These are phyloP conservation scores for Philereme transversata DNA, from an alignment of 2,888 invertebrate genomes.

Conservation along the genomic window DNA sequence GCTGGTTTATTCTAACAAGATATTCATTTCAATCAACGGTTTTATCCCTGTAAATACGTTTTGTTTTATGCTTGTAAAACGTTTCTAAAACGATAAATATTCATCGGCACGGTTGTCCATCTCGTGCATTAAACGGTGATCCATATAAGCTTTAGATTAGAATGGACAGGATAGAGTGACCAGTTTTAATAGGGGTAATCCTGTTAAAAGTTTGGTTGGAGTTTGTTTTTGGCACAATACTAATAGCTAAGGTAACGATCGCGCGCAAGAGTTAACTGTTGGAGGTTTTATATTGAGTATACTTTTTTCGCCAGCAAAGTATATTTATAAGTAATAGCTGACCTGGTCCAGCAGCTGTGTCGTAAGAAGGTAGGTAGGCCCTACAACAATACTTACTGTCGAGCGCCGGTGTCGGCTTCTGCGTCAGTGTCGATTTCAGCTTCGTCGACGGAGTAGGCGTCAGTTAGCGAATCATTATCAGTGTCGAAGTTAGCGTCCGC, in stretches of 20 bases:
- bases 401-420: too few relatives aligned
- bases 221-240: constrained; percentile 14
- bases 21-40: constrained; percentile 55
- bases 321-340: too few relatives aligned
- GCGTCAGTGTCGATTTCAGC: too few relatives aligned
- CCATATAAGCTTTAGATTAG: constrained; percentile 43
- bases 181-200: constrained; percentile 30
- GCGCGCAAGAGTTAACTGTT: too few relatives aligned
- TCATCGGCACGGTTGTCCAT: constrained; percentile 72
- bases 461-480: too few relatives aligned
- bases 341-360: too few relatives aligned
- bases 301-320: too few relatives aligned
- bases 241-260: constrained; percentile 10
- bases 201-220: constrained; percentile 38
- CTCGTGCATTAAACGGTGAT: constrained; percentile 68
- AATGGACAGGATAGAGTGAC: constrained; percentile 22
- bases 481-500: too few relatives aligned
- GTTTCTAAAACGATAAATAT: constrained; percentile 53
- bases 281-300: too few relatives aligned
- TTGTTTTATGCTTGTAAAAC: constrained; percentile 24
- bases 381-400: too few relatives aligned
- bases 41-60: constrained; percentile 37
- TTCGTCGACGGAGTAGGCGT: too few relatives aligned
- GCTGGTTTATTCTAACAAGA: constrained; percentile 59
- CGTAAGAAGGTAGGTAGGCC: too few relatives aligned